Base-by-base conservation (phyloP, 2,888 invertebrate genomes). In the Drosophila suboccidentalis region DNA sequence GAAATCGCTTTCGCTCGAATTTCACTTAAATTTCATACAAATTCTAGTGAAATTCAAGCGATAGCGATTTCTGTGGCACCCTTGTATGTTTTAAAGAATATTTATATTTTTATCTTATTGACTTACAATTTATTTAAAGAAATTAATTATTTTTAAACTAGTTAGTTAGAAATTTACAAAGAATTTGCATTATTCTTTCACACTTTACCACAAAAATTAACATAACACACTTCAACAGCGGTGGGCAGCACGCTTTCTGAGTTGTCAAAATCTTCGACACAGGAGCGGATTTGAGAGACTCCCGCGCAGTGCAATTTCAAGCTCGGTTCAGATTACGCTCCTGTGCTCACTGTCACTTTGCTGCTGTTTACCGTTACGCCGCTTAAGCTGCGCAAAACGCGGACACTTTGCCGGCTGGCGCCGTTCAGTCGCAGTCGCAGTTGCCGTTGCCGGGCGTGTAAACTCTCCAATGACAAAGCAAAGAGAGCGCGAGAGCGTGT, bases 321-420 rank as follows among this genome's bases (percentile, higher is more conserved):
- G 32, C 22, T 65, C 26, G 53, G 58, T 61, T 85, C 74, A 69
- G 72, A 63, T 75, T 80, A 75, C 82, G 73, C 72, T 44, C 57
- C 43, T 36, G 32, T n/a, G n/a, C 26, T 39, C n/a, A 50, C 41
- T 63, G 36, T 17, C 47, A 22, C 36, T 44, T 47, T 19, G 61
- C 57, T 39, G 38, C 43, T 15, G 15, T 32, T 13, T 53, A 44
- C 51, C 38, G 47, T 19, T 58, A 44, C 41, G 46, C 67, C 36
- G 74, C 49, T 70, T 71, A 75, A 70, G 69, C 68, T 84, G 84
- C 84, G 84, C 84, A 81, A 65, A 67, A 58, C 71, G 74, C 59
- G 49, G 71, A 26, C 69, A 69, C 47, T 73, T 79, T 58, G 65
- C 62, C 73, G 73, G 55, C 68, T 77, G 79, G 84, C 84, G 82